These are phyloP conservation scores for Cygnus atratus DNA, from an alignment of 2,113 vertebrate species.

Conservation along the genomic window DNA sequence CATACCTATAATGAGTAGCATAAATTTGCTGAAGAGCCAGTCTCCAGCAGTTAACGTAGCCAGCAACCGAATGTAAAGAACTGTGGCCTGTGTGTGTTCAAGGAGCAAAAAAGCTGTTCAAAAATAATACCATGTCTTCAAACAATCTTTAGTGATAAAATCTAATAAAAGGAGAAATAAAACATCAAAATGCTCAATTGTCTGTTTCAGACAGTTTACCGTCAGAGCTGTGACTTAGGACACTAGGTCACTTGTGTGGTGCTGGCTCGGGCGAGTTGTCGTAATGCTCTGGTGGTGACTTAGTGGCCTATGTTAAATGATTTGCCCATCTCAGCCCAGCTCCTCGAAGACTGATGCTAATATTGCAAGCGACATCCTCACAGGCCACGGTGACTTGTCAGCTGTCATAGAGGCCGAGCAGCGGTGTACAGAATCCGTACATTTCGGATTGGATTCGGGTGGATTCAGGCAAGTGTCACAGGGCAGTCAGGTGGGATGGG, in stretches of 20 bases:
- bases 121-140: background rate
- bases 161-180: constrained; percentile 26
- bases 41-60: background rate
- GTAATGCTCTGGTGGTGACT: background rate
- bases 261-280: background rate
- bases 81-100: background rate
- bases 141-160: constrained; percentile 2
- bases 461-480: background rate
- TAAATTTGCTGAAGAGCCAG: background rate
- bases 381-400: background rate
- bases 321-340: background rate
- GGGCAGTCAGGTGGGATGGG: background rate
- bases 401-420: background rate
- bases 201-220: constrained; percentile 5
- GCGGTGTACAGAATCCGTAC: background rate
- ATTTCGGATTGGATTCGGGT: too few species aligned
- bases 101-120: background rate
- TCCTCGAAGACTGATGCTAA: background rate
- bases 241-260: background rate
- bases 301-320: background rate
- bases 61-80: background rate
- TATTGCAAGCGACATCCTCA: background rate
- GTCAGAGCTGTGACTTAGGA: background rate
- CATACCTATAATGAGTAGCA: background rate
- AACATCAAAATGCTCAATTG: constrained; percentile 40